phyloP scores from a whole-genome alignment of 2,888 invertebrate species.

The Neoscelio sp. region DNA sequence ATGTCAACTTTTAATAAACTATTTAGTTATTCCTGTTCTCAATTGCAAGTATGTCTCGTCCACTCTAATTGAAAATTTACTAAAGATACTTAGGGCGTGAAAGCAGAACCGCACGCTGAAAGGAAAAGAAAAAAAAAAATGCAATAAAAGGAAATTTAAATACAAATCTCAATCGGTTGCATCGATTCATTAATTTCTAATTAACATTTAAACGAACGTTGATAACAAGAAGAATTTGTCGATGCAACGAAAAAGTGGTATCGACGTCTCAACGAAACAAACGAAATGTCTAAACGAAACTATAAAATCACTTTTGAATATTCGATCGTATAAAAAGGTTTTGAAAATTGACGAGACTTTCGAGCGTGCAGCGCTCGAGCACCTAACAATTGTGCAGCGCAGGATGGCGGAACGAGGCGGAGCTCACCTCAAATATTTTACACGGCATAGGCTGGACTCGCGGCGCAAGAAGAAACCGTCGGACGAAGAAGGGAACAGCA shows the following conservation, averaged over 20 bases:
- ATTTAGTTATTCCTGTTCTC: too few species aligned
- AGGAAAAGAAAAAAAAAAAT: background rate
- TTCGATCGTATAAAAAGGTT: slow-evolving; percentile 52
- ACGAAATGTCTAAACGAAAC: slow-evolving; percentile 36
- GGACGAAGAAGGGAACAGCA: slow-evolving; percentile 35
- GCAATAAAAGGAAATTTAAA: background rate
- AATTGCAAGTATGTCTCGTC: too few species aligned
- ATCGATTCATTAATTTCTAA: slow-evolving; percentile 16
- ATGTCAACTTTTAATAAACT: too few species aligned
- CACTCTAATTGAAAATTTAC: too few species aligned
- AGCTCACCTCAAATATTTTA: slow-evolving; percentile 77
- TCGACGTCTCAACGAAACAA: background rate
- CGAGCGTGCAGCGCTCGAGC: slow-evolving; percentile 53
- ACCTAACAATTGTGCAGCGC: slow-evolving; percentile 79
- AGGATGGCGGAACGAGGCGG: slow-evolving; percentile 80
- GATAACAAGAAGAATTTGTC: slow-evolving; percentile 35
- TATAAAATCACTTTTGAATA: slow-evolving; percentile 59
- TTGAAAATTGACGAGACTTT: slow-evolving; percentile 58
- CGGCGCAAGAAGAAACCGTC: slow-evolving; percentile 60
- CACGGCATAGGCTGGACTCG: slow-evolving; percentile 70
- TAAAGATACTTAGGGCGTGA: too few species aligned
- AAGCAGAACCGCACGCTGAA: too few species aligned
- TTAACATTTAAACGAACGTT: slow-evolving; percentile 19
- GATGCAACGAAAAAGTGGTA: background rate
- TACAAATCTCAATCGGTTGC: background rate